A percentile compares a stretch with the other conserved stretches of the same genome.
Evolutionary conservation across 1,140 invertebrate species (phyloP).

Genomic region (Apis laboriosa): DNA sequence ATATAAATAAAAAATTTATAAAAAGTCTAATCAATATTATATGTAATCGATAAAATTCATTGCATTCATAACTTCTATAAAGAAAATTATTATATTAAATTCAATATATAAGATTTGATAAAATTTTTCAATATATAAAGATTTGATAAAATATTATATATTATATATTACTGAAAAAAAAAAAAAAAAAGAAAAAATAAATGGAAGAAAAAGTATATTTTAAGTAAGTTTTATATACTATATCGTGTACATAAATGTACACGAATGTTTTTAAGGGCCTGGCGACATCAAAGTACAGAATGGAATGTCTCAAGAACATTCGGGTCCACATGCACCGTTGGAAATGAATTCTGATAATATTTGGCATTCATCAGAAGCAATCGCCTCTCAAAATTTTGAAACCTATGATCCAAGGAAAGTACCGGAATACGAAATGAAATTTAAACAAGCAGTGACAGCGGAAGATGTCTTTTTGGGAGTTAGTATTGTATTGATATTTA

Average conservation of each 20-base stretch:
- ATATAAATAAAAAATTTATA: no score
- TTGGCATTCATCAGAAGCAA: slow-evolving; percentile 82
- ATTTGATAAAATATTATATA: no score
- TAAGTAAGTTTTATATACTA: background rate
- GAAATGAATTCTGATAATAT: slow-evolving; percentile 77
- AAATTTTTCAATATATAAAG: no score
- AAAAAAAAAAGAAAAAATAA: no score
- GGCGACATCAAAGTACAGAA: slow-evolving; percentile 69
- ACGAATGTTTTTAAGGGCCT: slow-evolving; percentile 62
- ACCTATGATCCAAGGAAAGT: slow-evolving; percentile 84
- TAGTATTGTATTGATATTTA: slow-evolving; percentile 48
- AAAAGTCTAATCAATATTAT: no score
- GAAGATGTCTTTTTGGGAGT: slow-evolving; percentile 94
- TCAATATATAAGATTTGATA: no score
- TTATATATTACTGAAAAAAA: no score
- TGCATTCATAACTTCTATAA: no score
- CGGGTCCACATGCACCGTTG: slow-evolving; percentile 64
- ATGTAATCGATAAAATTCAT: no score
- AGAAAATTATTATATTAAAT: no score
- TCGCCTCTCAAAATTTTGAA: slow-evolving; percentile 76
- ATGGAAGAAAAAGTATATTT: background rate
- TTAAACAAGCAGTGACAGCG: slow-evolving; percentile 90
- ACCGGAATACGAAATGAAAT: slow-evolving; percentile 91
- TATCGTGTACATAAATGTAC: no score
- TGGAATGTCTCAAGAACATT: slow-evolving; percentile 31